These are phyloP conservation scores for Myrmecophaga tridactyla DNA, from an alignment of 2,113 vertebrate species.

Conservation along the genomic window DNA sequence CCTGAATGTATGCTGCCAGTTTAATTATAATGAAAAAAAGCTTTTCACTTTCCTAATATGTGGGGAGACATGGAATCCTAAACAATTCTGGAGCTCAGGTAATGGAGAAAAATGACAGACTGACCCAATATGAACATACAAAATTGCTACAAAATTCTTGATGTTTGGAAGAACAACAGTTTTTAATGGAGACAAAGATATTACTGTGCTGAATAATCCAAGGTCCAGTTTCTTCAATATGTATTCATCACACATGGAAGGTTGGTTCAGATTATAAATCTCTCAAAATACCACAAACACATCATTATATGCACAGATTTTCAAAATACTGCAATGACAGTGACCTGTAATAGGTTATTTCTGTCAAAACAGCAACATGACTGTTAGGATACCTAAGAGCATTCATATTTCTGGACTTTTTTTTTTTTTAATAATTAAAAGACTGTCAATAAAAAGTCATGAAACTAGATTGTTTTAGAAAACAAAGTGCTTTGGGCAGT, in stretches of 20 bases:
- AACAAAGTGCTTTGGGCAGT: too few species aligned
- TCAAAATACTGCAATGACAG: not conserved
- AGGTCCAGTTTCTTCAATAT: not conserved
- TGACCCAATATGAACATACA: not conserved
- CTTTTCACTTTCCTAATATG: not conserved
- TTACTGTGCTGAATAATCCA: not conserved
- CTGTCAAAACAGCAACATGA: not conserved
- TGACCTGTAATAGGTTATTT: not conserved
- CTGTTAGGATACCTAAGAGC: not conserved
- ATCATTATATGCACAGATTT: not conserved
- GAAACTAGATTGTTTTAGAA: not conserved
- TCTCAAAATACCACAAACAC: not conserved
- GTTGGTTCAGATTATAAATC: not conserved
- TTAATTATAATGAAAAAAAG: not conserved
- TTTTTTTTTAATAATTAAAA: not conserved
- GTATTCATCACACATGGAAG: not conserved
- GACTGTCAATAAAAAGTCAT: not conserved
- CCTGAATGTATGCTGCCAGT: not conserved
- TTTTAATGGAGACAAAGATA: not conserved
- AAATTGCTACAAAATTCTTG: not conserved
- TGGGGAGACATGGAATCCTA: not conserved
- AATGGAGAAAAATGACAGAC: not conserved
- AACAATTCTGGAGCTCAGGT: not conserved
- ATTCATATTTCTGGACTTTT: too few species aligned
- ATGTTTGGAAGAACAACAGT: not conserved